Evolutionary conservation across 2,113 vertebrate species (phyloP).

Genomic region (Bagarius yarrelli): DNA sequence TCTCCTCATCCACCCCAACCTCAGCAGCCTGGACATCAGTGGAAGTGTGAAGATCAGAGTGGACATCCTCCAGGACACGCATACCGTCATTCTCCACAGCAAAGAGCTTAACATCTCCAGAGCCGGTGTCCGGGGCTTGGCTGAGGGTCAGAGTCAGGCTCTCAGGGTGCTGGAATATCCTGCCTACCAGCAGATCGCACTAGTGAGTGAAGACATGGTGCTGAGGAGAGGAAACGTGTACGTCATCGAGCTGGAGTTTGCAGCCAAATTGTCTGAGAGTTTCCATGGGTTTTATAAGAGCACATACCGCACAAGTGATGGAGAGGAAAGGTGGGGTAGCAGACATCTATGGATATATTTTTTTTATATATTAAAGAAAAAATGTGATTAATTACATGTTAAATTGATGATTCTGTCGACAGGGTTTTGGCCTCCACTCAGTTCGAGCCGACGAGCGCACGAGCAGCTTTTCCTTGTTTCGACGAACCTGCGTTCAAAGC

Average conservation of each 20-base stretch:
- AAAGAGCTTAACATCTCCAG: slow-evolving; percentile 70
- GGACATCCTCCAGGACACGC: slow-evolving; percentile 66
- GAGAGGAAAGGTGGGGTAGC: slow-evolving; percentile 76
- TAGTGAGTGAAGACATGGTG: slow-evolving; percentile 60
- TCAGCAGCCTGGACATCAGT: slow-evolving; percentile 76
- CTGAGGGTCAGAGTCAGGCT: slow-evolving; percentile 12
- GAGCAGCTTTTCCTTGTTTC: slow-evolving; percentile 88
- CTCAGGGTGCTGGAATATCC: slow-evolving; percentile 74
- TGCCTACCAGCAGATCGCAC: slow-evolving; percentile 75
- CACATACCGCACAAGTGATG: slow-evolving; percentile 78
- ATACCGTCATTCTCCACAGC: slow-evolving; percentile 79
- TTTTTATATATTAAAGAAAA: neutral
- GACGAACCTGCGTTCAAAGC: slow-evolving; percentile 90
- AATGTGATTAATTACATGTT: neutral
- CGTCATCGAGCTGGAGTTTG: slow-evolving; percentile 72
- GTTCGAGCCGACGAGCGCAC: slow-evolving; percentile 85
- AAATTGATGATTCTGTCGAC: neutral
- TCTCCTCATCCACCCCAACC: slow-evolving; percentile 83
- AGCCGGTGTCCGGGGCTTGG: slow-evolving; percentile 60
- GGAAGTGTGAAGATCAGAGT: slow-evolving; percentile 74
- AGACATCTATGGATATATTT: neutral
- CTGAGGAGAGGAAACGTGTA: slow-evolving; percentile 71
- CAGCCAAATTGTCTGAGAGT: slow-evolving; percentile 78
- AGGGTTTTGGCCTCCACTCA: slow-evolving; percentile 85
- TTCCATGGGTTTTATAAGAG: slow-evolving; percentile 89